A percentile compares a stretch with the other conserved stretches of the same genome.
phyloP scores from a whole-genome alignment of 2,888 invertebrate genomes.

The Cinara cedri region DNA sequence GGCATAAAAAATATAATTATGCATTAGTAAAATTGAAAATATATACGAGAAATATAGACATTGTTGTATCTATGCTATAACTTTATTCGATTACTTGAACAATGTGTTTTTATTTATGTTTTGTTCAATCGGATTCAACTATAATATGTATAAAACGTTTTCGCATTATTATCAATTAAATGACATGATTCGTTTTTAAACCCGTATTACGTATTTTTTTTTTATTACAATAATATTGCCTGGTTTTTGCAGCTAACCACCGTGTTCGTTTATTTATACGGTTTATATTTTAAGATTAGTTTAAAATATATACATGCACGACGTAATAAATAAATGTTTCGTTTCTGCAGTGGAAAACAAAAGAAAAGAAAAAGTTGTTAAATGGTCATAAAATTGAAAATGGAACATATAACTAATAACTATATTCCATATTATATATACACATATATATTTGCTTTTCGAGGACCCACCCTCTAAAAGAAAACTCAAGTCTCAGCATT shows the following conservation, averaged over 20 bases:
- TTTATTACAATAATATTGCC: slow-evolving; percentile 5
- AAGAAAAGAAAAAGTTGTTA: slow-evolving; percentile 40
- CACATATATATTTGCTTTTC: neutral
- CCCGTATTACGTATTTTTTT: neutral
- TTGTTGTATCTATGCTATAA: neutral
- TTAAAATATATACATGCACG: slow-evolving; percentile 15
- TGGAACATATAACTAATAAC: neutral
- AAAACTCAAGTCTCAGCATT: slow-evolving; percentile 5
- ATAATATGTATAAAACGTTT: neutral
- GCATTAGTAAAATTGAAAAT: slow-evolving; percentile 1
- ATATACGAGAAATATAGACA: neutral
- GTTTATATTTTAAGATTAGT: slow-evolving; percentile 28
- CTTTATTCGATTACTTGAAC: neutral
- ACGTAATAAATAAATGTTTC: slow-evolving; percentile 29
- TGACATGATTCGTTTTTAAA: slow-evolving; percentile 7
- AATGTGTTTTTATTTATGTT: neutral
- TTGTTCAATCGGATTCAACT: neutral
- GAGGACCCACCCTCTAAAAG: slow-evolving; percentile 29
- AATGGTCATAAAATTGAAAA: slow-evolving; percentile 44
- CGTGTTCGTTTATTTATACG: neutral
- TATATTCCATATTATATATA: too few species aligned
- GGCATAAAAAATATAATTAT: neutral
- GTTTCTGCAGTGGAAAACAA: neutral
- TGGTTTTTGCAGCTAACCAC: slow-evolving; percentile 21
- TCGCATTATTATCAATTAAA: slow-evolving; percentile 14